These are phyloP conservation scores for Oreotrochilus melanogaster DNA, from an alignment of 2,113 vertebrate species.

Conservation along the genomic window DNA sequence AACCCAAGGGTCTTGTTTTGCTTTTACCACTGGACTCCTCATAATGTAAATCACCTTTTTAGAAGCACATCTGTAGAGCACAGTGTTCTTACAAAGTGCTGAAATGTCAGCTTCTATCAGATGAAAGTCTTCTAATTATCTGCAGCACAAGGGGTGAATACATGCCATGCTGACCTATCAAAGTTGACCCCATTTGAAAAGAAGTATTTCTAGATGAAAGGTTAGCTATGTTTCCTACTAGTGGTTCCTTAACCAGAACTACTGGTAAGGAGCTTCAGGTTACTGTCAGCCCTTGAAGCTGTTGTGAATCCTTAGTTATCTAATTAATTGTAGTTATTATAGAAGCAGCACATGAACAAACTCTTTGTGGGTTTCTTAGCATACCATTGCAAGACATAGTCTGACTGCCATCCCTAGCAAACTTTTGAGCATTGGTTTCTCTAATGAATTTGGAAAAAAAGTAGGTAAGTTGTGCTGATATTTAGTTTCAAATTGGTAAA, in stretches of 20 bases:
- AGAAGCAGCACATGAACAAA: background rate
- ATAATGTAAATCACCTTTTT: background rate
- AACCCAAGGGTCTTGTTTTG: background rate
- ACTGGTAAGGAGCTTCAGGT: background rate
- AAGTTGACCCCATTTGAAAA: background rate
- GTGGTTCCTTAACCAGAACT: background rate
- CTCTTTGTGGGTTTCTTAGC: background rate
- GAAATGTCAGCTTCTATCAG: background rate
- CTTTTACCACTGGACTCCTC: background rate
- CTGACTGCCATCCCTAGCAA: background rate
- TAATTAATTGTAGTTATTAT: background rate
- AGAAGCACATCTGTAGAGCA: background rate
- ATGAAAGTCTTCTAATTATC: conserved; percentile 3
- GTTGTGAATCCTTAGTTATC: background rate
- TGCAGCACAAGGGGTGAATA: background rate
- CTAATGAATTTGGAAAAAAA: background rate
- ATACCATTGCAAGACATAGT: background rate
- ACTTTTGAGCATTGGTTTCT: background rate
- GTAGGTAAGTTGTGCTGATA: background rate
- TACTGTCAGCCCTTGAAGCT: background rate
- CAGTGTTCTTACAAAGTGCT: background rate
- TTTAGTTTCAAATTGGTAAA: background rate
- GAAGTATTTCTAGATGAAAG: background rate
- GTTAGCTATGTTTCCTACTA: background rate
- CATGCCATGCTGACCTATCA: background rate